Base-by-base conservation (phyloP, 2,113 vertebrate species). In the Nansenia antarctica region DNA sequence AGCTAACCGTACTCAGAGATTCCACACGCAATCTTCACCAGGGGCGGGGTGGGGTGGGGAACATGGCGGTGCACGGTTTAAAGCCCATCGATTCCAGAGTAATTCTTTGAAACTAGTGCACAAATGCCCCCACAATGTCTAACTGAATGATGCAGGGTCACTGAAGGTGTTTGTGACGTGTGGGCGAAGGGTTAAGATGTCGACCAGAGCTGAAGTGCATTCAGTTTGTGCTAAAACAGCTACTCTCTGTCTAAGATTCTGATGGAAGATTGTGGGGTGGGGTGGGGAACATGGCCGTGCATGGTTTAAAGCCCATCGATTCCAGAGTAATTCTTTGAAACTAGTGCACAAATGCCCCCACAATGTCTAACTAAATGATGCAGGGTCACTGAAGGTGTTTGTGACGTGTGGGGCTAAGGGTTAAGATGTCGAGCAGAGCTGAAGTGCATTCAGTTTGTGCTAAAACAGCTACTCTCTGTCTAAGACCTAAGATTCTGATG, bases 1-100 rank as follows among this genome's bases (percentile, higher is more conserved):
- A 24, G 77, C 79, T 11, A 49, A 69, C 78, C 81, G 3, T 72
- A 35, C 76, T 77, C 77, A 77, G 70, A 72, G 77, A 62, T 84
- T 81, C 79, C 42, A 86, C 89, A 89, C 87, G 89, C 89, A 72
- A 89, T 90, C 79, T 88, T 91, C 75, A 78, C 67, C 73, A 4
- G 70, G 81, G 89, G 89, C 87, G 89, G 87, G 87, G 89, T n/a
- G n/a, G n/a, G n/a, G n/a, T n/a, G 39, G 69, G 53, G 68, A 18
- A 20, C 18, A 6, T 45, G 52, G 22, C 20, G 14, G 32, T 20
- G 39, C 37, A 47, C n/a, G 67, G n/a, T 58, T 24, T 59, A 59
- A n/a, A 63, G 71, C 34, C 58, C 3, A 27, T n/a, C 11, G 9
- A 39, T 68, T 68, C 65, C 11, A 61, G 58, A 20, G 53, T 78